Base-by-base conservation (phyloP, 2,888 invertebrate species). In the Temnothorax rugatulus region DNA sequence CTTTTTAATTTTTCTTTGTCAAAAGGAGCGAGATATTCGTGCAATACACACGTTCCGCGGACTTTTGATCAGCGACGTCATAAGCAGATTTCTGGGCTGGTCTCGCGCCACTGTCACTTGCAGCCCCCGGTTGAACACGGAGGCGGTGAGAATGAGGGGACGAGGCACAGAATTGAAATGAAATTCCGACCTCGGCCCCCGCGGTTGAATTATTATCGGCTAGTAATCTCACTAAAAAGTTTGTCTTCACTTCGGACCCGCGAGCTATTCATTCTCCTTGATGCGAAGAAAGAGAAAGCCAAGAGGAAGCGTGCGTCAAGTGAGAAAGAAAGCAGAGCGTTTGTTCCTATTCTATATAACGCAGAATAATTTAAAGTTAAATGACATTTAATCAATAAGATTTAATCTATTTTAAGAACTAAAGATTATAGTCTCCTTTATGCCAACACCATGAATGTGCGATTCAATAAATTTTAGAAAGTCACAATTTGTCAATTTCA, bases 151-250 rank as follows among this genome's bases (percentile, higher is more conserved):
- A 63, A 61, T 44, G 77, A 61, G 83, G 88, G 87, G 84, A 69
- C 86, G 82, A 82, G 82, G 84, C 64, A 84, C 52, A 81, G 87
- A 91, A 92, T 90, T 90, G 89, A 91, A 92, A 91, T 91, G 91
- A 92, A 92, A 93, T 93, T 92, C 92, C 91, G 83, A 86, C 91
- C 90, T 85, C 82, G 82, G 59, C 74, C 71, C 86, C 34, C 84
- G 89, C 84, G 88, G 87, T 90, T 93, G 91, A 93, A 93, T 93
- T 93, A 93, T 92, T 91, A 91, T 93, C 91, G 90, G 90, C 86
- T 85, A 87, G 88, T 90, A 92, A 91, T 92, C 91, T 89, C 87
- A 87, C 89, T 91, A 87, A 92, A 91, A 92, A 91, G 86, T 90
- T 91, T 86, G 61, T 84, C 84, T 84, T 63, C 84, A 61, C 84